A percentile compares a stretch with the other conserved stretches of the same genome.
phyloP scores from a whole-genome alignment of 2,888 invertebrate species.

The Cylindroiulus punctatus region DNA sequence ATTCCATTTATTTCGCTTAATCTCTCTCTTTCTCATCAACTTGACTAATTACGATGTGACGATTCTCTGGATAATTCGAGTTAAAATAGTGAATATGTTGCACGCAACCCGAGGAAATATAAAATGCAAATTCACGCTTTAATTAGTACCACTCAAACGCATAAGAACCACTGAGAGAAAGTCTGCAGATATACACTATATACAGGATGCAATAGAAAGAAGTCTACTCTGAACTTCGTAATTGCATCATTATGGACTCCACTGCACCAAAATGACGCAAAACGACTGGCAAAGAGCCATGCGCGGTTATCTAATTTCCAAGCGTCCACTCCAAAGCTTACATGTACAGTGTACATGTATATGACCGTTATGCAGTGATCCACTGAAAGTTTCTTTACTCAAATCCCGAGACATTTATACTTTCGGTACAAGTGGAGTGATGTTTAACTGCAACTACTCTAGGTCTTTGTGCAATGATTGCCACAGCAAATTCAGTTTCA shows the following conservation, averaged over 20 bases:
- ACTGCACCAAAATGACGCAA: conserved; percentile 32
- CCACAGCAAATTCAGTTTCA: background rate
- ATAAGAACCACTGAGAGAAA: background rate
- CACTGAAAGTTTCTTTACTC: background rate
- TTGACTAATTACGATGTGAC: conserved; percentile 23
- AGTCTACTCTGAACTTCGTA: conserved; percentile 32
- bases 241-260: conserved; percentile 32
- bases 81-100: background rate
- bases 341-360: no score
- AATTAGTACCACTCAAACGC: background rate
- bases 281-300: conserved; percentile 17
- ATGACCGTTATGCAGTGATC: conserved; percentile 24
- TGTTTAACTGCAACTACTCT: background rate
- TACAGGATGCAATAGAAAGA: background rate
- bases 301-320: conserved; percentile 17
- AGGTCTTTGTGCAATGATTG: background rate
- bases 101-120: conserved; percentile 24
- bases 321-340: background rate
- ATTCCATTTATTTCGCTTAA: background rate
- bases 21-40: conserved; percentile 2
- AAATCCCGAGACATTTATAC: conserved; percentile 25
- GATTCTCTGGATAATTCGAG: conserved; percentile 13
- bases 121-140: conserved; percentile 25
- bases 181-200: background rate
- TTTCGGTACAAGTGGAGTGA: background rate